These are phyloP conservation scores for Pristiophorus japonicus DNA, from an alignment of 2,113 vertebrate genomes.

Conservation along the genomic window DNA sequence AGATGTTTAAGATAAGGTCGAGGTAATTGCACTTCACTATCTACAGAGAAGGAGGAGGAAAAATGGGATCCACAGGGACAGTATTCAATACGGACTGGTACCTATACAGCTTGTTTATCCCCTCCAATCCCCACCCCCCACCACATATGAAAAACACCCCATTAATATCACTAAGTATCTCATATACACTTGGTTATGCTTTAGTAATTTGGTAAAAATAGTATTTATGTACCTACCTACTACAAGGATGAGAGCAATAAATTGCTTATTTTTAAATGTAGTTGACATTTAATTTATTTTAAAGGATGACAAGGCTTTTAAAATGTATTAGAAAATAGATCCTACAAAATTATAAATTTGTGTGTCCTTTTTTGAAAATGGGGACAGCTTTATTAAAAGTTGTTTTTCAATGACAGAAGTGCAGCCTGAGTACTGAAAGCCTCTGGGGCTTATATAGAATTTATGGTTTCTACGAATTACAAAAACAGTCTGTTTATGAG, in stretches of 20 bases:
- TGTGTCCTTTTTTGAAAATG: slow-evolving; percentile 22
- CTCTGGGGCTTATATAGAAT: slow-evolving; percentile 14
- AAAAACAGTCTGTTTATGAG: slow-evolving; percentile 35
- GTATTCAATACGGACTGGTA: neutral
- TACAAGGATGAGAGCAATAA: neutral
- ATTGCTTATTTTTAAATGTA: slow-evolving; percentile 19
- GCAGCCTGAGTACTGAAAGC: slow-evolving; percentile 20
- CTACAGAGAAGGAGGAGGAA: neutral
- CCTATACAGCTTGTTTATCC: neutral
- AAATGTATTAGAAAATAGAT: slow-evolving; percentile 27
- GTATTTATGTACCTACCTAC: neutral
- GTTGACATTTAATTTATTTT: slow-evolving; percentile 19
- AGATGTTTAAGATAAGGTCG: neutral
- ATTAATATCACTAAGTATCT: neutral
- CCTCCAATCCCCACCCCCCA: neutral
- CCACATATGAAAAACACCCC: neutral
- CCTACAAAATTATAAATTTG: slow-evolving; percentile 24
- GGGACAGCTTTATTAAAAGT: slow-evolving; percentile 29
- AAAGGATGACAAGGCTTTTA: slow-evolving; percentile 26
- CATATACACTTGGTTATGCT: neutral
- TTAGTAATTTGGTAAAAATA: slow-evolving; percentile 10
- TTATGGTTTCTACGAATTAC: slow-evolving; percentile 25
- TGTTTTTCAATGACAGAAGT: slow-evolving; percentile 32
- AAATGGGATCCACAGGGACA: neutral
- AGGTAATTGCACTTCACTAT: neutral